These are phyloP conservation scores for Brotogeris chrysoptera DNA, from an alignment of 2,797 vertebrate genomes.

Conservation along the genomic window DNA sequence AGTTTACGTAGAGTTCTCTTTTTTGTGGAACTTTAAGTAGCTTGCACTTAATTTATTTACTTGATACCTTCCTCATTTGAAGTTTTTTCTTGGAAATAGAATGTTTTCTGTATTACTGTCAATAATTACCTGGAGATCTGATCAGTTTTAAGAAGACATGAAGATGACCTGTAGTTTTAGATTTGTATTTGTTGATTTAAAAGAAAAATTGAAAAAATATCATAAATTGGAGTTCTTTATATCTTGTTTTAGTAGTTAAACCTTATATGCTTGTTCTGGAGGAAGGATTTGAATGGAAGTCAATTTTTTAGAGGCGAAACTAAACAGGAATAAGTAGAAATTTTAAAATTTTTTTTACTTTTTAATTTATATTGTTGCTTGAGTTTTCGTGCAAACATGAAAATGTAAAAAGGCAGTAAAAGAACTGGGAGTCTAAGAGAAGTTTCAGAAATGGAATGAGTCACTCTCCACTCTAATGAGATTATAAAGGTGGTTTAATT, in stretches of 20 bases:
- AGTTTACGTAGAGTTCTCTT: not conserved
- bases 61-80: not conserved
- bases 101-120: not conserved
- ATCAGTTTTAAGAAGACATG: not conserved
- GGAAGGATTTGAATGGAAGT: not conserved
- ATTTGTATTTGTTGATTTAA: not conserved
- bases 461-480: constrained; percentile 45
- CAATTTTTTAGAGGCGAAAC: not conserved
- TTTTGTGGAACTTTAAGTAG: not conserved
- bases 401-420: not conserved
- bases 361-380: not conserved
- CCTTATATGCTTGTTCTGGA: not conserved
- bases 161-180: not conserved
- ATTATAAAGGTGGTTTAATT: constrained; percentile 74
- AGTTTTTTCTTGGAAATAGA: not conserved
- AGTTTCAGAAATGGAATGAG: constrained; percentile 29
- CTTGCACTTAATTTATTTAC: not conserved
- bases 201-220: not conserved
- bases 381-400: not conserved
- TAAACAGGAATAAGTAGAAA: not conserved
- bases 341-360: not conserved
- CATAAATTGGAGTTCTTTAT: not conserved
- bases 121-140: not conserved
- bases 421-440: constrained; percentile 23
- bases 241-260: not conserved